Conservation (phyloP, 2,888 invertebrate genomes). For the Lypha dubia region DNA sequence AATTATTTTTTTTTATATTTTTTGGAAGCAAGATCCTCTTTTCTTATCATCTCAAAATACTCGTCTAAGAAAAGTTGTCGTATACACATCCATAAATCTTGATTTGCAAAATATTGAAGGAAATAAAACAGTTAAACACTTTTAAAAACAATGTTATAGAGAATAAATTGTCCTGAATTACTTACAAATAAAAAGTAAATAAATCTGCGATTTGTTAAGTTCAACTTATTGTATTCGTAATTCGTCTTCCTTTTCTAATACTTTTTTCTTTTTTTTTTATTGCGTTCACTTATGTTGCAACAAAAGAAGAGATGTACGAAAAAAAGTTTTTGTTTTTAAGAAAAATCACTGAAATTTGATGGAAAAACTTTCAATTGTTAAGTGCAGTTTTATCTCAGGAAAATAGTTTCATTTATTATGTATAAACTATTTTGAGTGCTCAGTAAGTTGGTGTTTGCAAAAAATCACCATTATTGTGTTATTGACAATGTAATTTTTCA, state of each 20-base stretch:
- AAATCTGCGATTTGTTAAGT: slow-evolving; percentile 30
- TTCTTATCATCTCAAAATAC: neutral
- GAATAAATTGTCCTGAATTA: slow-evolving; percentile 30
- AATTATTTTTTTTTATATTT: neutral
- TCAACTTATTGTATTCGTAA: slow-evolving; percentile 44
- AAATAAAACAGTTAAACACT: slow-evolving; percentile 11
- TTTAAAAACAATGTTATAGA: slow-evolving; percentile 26
- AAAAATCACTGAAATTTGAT: neutral
- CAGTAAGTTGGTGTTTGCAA: neutral
- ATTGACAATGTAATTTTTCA: slow-evolving; percentile 8
- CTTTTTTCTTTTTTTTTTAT: neutral
- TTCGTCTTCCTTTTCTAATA: neutral
- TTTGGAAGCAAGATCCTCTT: neutral
- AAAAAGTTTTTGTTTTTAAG: neutral
- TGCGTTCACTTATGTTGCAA: neutral
- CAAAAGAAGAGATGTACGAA: slow-evolving; percentile 1
- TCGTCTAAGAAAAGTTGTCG: too few species aligned
- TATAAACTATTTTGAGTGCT: neutral
- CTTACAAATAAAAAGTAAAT: neutral
- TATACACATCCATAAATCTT: neutral
- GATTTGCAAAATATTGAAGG: neutral
- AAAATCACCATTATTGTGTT: neutral
- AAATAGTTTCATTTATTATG: neutral
- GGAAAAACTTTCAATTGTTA: slow-evolving; percentile 16
- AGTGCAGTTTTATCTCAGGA: neutral